Evolutionary conservation across 2,797 vertebrate species (phyloP).

Genomic region (Nasua narica): DNA sequence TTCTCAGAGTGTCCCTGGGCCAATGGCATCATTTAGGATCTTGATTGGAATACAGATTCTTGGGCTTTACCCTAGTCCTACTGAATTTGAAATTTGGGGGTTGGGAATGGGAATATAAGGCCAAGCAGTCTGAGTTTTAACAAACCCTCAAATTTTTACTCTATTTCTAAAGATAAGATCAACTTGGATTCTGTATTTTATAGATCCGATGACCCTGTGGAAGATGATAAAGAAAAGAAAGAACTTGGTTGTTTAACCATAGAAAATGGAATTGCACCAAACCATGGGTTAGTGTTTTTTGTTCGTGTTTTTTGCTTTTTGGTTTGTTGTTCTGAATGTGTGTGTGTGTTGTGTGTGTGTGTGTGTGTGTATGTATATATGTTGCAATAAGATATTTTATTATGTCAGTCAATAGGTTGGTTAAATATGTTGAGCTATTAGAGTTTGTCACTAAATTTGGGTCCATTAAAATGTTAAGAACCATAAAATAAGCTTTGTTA

Average conservation of each 20-base stretch:
- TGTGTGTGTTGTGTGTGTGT: neutral
- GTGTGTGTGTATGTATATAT: neutral
- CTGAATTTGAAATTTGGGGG: neutral
- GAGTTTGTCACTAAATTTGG: constrained; percentile 14
- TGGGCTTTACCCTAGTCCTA: neutral
- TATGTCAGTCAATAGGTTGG: neutral
- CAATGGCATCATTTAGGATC: neutral
- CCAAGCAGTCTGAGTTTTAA: neutral
- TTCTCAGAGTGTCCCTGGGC: neutral
- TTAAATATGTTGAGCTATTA: neutral
- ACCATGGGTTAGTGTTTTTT: constrained; percentile 87
- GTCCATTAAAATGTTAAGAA: neutral
- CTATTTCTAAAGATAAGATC: neutral
- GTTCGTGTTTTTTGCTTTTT: neutral
- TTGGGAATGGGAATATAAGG: neutral
- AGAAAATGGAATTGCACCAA: constrained; percentile 91
- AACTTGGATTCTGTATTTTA: constrained; percentile 53
- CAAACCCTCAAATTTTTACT: neutral
- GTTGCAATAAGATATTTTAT: neutral
- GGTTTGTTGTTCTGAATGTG: neutral
- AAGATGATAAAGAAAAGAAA: constrained; percentile 85
- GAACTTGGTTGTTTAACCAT: constrained; percentile 86
- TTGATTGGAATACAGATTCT: neutral
- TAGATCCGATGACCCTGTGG: constrained; percentile 82
- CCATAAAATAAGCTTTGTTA: neutral